Evolutionary conservation across 2,797 vertebrate species (phyloP).

Genomic region (Lepidocolaptes lacrymiger): DNA sequence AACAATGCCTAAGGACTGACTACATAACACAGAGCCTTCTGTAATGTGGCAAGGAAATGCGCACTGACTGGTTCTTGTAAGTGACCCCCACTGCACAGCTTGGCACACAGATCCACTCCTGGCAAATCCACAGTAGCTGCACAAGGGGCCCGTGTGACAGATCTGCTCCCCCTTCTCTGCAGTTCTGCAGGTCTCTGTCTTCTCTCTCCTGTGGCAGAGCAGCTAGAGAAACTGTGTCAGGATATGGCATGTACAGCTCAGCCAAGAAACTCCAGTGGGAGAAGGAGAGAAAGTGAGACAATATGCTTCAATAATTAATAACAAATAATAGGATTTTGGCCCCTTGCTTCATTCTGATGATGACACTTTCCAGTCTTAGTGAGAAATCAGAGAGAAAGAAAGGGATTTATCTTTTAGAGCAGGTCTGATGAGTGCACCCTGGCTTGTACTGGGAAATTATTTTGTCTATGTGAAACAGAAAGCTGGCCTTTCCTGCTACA

Average conservation of each 20-base stretch:
- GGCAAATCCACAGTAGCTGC: background rate
- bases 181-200: background rate
- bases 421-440: background rate
- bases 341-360: background rate
- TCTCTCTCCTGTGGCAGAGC: background rate
- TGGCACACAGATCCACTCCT: background rate
- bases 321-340: background rate
- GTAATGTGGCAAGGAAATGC: background rate
- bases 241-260: background rate
- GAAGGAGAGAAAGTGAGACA: background rate
- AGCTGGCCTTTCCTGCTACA: background rate
- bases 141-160: background rate
- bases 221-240: background rate
- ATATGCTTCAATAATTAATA: conserved; percentile 1
- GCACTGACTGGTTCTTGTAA: background rate
- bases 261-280: background rate
- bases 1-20: background rate
- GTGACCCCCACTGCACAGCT: background rate
- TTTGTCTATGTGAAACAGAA: background rate
- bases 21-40: background rate
- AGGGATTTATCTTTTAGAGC: background rate
- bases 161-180: background rate
- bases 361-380: background rate
- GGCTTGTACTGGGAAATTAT: background rate
- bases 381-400: background rate